Evolutionary conservation across 2,113 vertebrate species (phyloP).

Genomic region (Hippolais icterina): DNA sequence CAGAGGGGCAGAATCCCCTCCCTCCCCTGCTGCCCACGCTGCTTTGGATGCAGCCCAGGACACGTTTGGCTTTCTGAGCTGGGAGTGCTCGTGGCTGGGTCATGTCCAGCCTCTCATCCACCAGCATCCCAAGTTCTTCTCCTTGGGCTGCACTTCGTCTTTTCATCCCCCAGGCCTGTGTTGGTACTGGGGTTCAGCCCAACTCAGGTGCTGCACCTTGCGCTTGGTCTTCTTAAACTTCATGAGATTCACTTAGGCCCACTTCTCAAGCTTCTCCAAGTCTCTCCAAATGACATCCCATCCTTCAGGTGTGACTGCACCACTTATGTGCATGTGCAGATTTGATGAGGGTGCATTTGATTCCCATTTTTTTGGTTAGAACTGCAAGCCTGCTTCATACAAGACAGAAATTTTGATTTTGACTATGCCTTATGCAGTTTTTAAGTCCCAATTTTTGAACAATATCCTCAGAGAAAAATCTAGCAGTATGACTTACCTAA

Average conservation of each 20-base stretch:
- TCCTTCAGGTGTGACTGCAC: no score
- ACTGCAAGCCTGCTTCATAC: not conserved
- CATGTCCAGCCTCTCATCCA: not conserved
- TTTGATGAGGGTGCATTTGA: not conserved
- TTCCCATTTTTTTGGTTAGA: not conserved
- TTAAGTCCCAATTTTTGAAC: not conserved
- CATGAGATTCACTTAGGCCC: not conserved
- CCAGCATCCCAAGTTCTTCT: not conserved
- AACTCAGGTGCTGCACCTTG: not conserved
- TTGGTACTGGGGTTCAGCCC: fast-evolving
- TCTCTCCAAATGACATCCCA: not conserved
- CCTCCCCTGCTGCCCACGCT: not conserved
- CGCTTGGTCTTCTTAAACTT: not conserved
- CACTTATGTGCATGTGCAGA: not conserved
- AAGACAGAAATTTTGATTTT: not conserved
- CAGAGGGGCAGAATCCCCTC: not conserved
- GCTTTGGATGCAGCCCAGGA: not conserved
- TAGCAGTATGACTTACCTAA: fast-evolving
- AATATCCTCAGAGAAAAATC: not conserved
- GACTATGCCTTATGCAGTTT: not conserved
- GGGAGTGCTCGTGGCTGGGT: not conserved
- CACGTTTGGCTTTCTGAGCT: not conserved
- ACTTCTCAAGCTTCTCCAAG: not conserved
- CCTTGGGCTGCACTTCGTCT: fast-evolving
- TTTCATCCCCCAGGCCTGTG: not conserved